Conservation (phyloP, 2,113 vertebrate genomes). For the Poeciliopsis prolifica region DNA sequence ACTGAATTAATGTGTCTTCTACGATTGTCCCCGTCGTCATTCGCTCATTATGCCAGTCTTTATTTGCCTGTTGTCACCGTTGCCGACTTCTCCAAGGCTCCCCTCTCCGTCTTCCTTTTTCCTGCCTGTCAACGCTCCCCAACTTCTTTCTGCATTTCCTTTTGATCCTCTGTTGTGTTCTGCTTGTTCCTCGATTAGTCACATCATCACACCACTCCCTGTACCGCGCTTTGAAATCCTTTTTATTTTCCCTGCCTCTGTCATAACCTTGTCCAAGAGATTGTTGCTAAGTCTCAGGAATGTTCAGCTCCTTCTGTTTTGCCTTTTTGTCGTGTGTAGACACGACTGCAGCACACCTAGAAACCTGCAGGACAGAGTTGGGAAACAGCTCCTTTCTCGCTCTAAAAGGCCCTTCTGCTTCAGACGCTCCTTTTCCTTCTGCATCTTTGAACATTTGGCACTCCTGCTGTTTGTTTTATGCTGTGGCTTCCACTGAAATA, state of each 20-base stretch:
- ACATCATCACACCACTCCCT: constrained; percentile 56
- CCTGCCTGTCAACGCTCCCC: constrained; percentile 38
- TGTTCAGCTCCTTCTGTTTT: constrained; percentile 35
- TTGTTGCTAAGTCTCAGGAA: constrained; percentile 57
- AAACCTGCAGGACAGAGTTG: constrained; percentile 38
- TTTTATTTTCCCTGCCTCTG: constrained; percentile 43
- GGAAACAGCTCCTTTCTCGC: background rate
- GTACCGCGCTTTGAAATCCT: constrained; percentile 50
- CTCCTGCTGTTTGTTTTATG: constrained; percentile 22
- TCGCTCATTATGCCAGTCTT: constrained; percentile 53
- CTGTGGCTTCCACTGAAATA: constrained; percentile 19
- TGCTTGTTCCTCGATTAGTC: constrained; percentile 61
- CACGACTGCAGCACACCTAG: constrained; percentile 58
- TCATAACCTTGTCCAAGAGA: constrained; percentile 51
- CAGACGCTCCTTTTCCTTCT: constrained; percentile 8
- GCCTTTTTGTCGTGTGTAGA: constrained; percentile 56
- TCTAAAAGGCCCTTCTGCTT: background rate
- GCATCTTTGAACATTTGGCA: constrained; percentile 31
- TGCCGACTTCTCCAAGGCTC: constrained; percentile 15
- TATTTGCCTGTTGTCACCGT: constrained; percentile 53
- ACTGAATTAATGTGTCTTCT: constrained; percentile 53
- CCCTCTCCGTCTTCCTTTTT: constrained; percentile 20
- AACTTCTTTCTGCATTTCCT: constrained; percentile 38
- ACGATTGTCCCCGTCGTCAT: constrained; percentile 32
- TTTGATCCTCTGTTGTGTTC: constrained; percentile 50